phyloP scores from a whole-genome alignment of 1,140 invertebrate species.

The Rhynchophorus ferrugineus region DNA sequence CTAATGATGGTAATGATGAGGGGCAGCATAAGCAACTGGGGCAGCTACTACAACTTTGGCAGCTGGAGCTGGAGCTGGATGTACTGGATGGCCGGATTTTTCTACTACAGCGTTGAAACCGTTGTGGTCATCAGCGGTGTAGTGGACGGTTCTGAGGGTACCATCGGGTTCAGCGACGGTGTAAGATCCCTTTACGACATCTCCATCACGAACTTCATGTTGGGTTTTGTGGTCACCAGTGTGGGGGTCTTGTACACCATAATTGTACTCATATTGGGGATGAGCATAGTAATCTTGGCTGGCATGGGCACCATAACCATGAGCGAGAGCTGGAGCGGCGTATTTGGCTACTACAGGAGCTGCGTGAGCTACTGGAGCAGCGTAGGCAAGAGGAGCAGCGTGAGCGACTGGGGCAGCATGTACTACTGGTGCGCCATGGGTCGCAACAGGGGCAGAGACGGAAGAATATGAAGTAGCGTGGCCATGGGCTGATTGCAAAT shows the following conservation, averaged over 20 bases:
- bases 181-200: conserved; percentile 56
- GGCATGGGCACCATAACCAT: too few species aligned
- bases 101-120: conserved; percentile 44
- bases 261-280: conserved; percentile 46
- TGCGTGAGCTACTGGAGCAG: not conserved
- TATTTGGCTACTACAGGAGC: too few species aligned
- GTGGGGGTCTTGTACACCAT: conserved; percentile 48
- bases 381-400: conserved; percentile 2
- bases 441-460: not conserved
- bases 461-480: conserved; percentile 1
- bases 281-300: conserved; percentile 36
- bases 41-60: too few species aligned
- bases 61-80: too few species aligned
- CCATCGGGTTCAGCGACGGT: conserved; percentile 54
- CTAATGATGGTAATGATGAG: too few species aligned
- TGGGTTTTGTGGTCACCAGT: conserved; percentile 51
- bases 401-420: conserved; percentile 7
- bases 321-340: too few species aligned
- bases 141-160: conserved; percentile 55
- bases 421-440: not conserved
- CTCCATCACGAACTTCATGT: conserved; percentile 51
- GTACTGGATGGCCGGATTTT: conserved; percentile 12
- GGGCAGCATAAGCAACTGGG: too few species aligned
- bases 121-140: conserved; percentile 52
- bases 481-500: not conserved